Conservation (phyloP, 2,888 invertebrate genomes). For the Drosophila kuntzei region DNA sequence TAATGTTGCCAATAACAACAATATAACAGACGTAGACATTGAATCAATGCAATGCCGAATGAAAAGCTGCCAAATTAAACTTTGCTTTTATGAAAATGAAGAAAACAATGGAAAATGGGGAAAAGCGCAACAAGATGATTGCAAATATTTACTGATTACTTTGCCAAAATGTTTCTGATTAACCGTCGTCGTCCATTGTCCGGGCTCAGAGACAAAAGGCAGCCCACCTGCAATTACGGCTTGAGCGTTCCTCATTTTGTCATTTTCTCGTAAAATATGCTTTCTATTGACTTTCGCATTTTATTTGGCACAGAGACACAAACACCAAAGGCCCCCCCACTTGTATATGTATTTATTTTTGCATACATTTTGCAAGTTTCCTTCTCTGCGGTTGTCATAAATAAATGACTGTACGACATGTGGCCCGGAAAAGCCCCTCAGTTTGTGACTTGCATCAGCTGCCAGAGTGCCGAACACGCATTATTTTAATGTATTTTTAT, state of each 20-base stretch:
- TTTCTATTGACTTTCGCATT: conserved; percentile 47
- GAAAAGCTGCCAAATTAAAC: conserved; percentile 43
- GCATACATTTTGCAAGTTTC: conserved; percentile 27
- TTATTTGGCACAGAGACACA: conserved; percentile 41
- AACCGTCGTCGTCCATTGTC: conserved; percentile 56
- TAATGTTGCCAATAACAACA: conserved; percentile 30
- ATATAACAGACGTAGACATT: conserved; percentile 4
- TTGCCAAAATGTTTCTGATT: conserved; percentile 68
- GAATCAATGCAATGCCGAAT: conserved; percentile 41
- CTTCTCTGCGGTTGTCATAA: conserved; percentile 53
- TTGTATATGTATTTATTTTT: conserved; percentile 23
- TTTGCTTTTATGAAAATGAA: conserved; percentile 82
- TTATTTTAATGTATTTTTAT: conserved; percentile 83
- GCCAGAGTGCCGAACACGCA: conserved; percentile 72
- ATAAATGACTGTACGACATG: conserved; percentile 69
- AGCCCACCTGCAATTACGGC: conserved; percentile 18
- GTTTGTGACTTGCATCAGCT: conserved; percentile 75
- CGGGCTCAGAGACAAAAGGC: conserved; percentile 43
- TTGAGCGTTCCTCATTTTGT: conserved; percentile 15
- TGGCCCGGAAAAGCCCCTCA: conserved; percentile 18
- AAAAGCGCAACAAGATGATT: conserved; percentile 54
- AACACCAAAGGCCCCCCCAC: conserved; percentile 20
- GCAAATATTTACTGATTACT: conserved; percentile 81
- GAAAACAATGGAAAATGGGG: not conserved
- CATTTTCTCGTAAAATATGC: conserved; percentile 48